phyloP scores from a whole-genome alignment of 2,113 vertebrate genomes.

The Aldabrachelys gigantea region DNA sequence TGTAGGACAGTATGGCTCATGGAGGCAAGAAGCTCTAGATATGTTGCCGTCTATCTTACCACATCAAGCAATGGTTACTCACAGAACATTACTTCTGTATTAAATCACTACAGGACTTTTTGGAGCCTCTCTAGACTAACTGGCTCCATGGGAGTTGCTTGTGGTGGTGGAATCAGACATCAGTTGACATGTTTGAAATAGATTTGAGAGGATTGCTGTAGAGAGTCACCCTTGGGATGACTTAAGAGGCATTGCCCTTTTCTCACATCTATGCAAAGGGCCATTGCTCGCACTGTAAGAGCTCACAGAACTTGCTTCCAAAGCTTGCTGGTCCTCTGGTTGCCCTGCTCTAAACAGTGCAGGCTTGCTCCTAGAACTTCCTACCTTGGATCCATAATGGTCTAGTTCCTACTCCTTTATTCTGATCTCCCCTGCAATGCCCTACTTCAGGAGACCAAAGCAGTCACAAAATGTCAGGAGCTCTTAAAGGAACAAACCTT shows the following conservation, averaged over 20 bases:
- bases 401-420: background rate
- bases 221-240: background rate
- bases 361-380: constrained; percentile 14
- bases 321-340: background rate
- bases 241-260: background rate
- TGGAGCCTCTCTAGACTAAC: background rate
- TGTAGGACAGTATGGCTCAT: no score
- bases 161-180: background rate
- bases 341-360: background rate
- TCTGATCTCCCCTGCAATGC: background rate
- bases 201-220: background rate
- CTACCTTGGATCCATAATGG: background rate
- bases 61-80: background rate
- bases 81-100: background rate
- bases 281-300: background rate
- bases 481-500: background rate
- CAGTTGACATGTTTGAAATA: background rate
- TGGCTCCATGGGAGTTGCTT: rapidly evolving
- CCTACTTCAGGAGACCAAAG: background rate
- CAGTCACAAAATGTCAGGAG: background rate
- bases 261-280: background rate
- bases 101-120: background rate
- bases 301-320: background rate
- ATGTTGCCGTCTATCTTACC: background rate
- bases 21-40: background rate